Percentiles rank a stretch among this genome's conserved stretches.
These are phyloP conservation scores for Bursaphelenchus mucronatus DNA, from an alignment of 1,140 invertebrate species.

Conservation along the genomic window DNA sequence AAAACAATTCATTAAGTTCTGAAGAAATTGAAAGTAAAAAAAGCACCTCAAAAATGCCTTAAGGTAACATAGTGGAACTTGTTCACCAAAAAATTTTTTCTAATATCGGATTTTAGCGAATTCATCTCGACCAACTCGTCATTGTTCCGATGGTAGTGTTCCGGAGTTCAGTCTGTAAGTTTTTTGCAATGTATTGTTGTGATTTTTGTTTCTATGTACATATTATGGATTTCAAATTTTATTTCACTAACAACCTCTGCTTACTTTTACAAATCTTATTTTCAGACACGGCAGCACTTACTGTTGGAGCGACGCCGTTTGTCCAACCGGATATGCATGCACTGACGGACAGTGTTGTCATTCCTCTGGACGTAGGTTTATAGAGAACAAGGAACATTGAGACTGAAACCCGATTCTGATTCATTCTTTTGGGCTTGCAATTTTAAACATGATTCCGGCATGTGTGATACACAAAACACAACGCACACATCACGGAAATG, in stretches of 20 bases:
- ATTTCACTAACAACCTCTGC: no score
- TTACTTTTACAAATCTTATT: conserved; percentile 8
- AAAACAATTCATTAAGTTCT: neutral
- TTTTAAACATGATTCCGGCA: no score
- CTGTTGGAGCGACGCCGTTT: conserved; percentile 42
- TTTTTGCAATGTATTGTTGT: neutral
- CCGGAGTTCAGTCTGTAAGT: conserved; percentile 42
- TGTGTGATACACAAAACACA: no score
- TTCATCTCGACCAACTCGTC: conserved; percentile 28
- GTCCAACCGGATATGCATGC: conserved; percentile 37
- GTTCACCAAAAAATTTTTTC: no score
- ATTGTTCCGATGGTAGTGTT: conserved; percentile 36
- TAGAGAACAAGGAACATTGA: no score
- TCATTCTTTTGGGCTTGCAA: no score
- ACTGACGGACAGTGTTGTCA: conserved; percentile 40
- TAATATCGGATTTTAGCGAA: conserved; percentile 17
- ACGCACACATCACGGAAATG: no score
- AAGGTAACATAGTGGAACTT: neutral
- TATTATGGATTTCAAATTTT: no score
- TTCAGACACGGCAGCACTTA: conserved; percentile 41
- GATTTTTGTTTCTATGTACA: no score
- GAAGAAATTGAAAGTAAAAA: neutral
- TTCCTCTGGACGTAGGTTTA: no score
- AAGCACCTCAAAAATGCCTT: no score
- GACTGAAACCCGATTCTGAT: no score